Base-by-base conservation (phyloP, 2,888 invertebrate genomes). In the Cephus rjabovi region DNA sequence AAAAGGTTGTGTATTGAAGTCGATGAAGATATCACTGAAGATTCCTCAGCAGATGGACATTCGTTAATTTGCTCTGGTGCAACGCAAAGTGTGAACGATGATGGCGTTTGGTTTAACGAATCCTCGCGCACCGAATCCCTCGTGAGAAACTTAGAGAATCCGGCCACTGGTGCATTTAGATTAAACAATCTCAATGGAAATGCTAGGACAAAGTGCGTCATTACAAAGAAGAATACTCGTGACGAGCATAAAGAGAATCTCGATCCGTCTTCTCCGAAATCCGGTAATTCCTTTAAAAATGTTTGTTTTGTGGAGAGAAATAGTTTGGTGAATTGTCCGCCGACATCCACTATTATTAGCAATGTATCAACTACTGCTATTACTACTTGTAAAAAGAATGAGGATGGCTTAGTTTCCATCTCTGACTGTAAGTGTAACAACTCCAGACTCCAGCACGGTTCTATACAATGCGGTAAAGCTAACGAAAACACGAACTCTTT, bases 241-340 rank as follows among this genome's bases (percentile, higher is more conserved):
- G 87, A 86, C 12, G 88, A 88, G 68, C 77, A 84, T n/a, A 90
- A 89, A 78, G 89, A 89, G 81, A 90, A 90, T 83, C 78, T 84
- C 12, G 83, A 89, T 78, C 89, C 90, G 0, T 78, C 83, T 4
- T 78, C 82, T 23, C 69, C 79, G 11, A 71, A n/a, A 75, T 40
- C n/a, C 9, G 9, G 56, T 23, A 56, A 56, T 56, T 71, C 73
- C 73, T 15, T 34, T 23, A 71, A 11, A 71, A 33, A 33, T 31
- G 9, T 15, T 71, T 71, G 6, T n/a, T 71, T 23, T 9, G 4
- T 9, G n/a, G 40, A 78, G 74, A 40, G 30, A 33, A 6, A 75
- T 68, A 35, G 76, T 73, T 11, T 76, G 12, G 30, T 12, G 12
- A 74, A 80, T 73, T 34, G 12, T 69, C 11, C 31, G 9, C 75